A percentile compares a stretch with the other conserved stretches of the same genome.
Conservation (phyloP, 1,140 invertebrate genomes). For the Drosophila mayri region DNA sequence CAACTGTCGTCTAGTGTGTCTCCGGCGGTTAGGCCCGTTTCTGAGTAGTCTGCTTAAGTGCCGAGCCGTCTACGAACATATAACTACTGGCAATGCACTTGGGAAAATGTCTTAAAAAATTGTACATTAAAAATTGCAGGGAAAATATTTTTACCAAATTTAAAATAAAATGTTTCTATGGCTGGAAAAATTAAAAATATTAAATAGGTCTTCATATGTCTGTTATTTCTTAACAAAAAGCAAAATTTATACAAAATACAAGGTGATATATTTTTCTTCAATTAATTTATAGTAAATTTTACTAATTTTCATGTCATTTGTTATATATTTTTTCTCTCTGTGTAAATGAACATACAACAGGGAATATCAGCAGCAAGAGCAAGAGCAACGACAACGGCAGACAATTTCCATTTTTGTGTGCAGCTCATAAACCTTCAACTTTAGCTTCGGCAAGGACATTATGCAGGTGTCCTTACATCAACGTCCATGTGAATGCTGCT, state of each 20-base stretch:
- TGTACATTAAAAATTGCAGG: not conserved
- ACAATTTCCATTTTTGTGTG: constrained; percentile 81
- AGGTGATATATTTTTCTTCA: too few species aligned
- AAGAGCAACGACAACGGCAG: constrained; percentile 26
- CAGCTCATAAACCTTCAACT: constrained; percentile 80
- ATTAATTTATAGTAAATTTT: too few species aligned
- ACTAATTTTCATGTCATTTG: too few species aligned
- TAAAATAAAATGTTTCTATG: too few species aligned
- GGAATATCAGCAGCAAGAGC: constrained; percentile 39
- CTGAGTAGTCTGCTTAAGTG: constrained; percentile 67
- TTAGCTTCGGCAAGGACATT: constrained; percentile 67
- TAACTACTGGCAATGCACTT: constrained; percentile 6
- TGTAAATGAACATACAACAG: constrained; percentile 43
- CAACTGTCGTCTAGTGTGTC: constrained; percentile 56
- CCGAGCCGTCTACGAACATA: constrained; percentile 54
- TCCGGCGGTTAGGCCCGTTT: constrained; percentile 64
- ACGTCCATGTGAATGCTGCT: constrained; percentile 36
- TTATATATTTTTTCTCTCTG: too few species aligned
- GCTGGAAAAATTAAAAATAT: not conserved
- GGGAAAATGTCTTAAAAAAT: not conserved
- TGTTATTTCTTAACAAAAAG: fast-evolving
- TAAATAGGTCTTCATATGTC: too few species aligned
- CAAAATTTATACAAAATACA: too few species aligned
- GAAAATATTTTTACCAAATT: not conserved
- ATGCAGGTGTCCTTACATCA: constrained; percentile 62